phyloP scores from a whole-genome alignment of 2,888 invertebrate genomes.

The Taenaris catops region DNA sequence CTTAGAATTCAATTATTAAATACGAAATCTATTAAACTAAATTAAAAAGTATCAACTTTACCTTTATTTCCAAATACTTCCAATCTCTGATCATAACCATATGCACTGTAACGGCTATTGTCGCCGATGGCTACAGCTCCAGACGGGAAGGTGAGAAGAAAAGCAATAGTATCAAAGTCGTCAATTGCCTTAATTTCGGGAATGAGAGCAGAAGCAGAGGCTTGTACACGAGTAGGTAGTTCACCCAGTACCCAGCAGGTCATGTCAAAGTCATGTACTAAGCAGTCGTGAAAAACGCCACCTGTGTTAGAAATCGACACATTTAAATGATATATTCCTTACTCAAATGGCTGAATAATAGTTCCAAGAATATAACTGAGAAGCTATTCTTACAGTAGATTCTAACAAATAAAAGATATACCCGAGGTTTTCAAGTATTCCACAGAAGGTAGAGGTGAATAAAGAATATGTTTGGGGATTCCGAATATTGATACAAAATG shows the following conservation, averaged over 20 bases:
- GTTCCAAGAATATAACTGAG: no score
- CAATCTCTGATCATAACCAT: constrained; percentile 85
- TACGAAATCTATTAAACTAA: no score
- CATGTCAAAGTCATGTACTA: constrained; percentile 85
- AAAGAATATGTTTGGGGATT: no score
- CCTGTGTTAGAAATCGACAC: no score
- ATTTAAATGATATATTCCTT: no score
- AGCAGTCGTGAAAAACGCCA: constrained; percentile 84
- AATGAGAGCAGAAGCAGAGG: constrained; percentile 74
- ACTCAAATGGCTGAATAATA: neutral
- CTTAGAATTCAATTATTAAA: no score
- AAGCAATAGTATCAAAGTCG: constrained; percentile 83
- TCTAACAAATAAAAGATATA: no score
- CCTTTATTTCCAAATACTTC: constrained; percentile 82
- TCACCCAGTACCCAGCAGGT: constrained; percentile 83
- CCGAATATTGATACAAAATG: no score
- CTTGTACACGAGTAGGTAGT: constrained; percentile 78
- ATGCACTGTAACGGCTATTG: constrained; percentile 79
- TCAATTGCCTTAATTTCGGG: constrained; percentile 79
- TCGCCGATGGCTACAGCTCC: constrained; percentile 83
- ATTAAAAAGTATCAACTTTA: neutral
- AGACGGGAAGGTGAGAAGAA: constrained; percentile 80
- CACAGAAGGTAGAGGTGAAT: constrained; percentile 82
- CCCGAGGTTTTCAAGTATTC: no score
- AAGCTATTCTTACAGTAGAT: no score